Conservation (phyloP, 2,113 vertebrate genomes). For the Pterocles burchelli region DNA sequence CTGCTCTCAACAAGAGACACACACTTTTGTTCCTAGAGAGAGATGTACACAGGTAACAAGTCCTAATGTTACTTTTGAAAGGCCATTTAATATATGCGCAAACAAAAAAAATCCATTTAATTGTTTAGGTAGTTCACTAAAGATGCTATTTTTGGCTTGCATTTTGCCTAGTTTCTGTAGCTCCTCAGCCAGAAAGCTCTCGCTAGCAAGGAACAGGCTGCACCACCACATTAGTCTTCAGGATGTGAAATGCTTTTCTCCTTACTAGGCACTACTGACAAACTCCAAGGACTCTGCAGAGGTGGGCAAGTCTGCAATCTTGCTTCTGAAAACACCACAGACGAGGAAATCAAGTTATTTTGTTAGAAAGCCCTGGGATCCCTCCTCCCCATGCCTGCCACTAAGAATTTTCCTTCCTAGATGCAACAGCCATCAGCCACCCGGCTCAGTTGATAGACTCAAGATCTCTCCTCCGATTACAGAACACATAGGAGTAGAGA, state of each 20-base stretch:
- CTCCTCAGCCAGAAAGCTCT: background rate
- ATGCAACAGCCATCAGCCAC: background rate
- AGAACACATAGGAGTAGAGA: background rate
- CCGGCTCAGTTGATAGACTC: background rate
- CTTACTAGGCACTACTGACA: background rate
- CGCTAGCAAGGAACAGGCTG: background rate
- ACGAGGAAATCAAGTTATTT: background rate
- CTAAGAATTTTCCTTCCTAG: background rate
- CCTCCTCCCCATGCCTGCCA: background rate
- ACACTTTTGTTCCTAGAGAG: background rate
- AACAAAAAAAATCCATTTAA: background rate
- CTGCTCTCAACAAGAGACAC: background rate
- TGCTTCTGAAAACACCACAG: background rate
- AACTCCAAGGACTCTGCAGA: background rate
- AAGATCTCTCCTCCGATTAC: slow-evolving; percentile 6
- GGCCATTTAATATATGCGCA: fast-evolving
- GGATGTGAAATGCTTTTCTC: background rate
- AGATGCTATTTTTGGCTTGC: background rate
- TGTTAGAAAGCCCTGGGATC: background rate
- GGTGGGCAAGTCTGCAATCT: background rate
- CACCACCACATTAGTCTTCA: fast-evolving
- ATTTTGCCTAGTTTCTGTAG: background rate
- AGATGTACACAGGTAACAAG: background rate
- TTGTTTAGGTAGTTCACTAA: background rate
- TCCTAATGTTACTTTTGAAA: background rate